Evolutionary conservation across 2,113 vertebrate species (phyloP), one percentile per base, ranked within the genome.

Genomic region (Taxidea taxus): DNA sequence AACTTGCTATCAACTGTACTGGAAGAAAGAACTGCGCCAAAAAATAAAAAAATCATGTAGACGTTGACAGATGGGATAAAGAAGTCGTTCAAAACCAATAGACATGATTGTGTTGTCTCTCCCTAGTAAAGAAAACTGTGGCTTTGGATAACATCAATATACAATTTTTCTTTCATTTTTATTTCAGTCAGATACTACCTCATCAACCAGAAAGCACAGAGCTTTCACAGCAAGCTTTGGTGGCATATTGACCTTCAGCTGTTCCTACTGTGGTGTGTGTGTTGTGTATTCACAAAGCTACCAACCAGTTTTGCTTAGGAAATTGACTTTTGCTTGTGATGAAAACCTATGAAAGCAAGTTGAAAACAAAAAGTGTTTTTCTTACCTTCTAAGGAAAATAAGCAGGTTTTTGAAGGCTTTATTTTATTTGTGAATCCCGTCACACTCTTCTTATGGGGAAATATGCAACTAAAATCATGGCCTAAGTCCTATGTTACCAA

Each of bases 261-360:
- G 14, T 16, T 70, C 7, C 23, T 44, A 37, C 3, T 6, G 7
- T 29, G 25, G 12, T 37, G 0, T 0, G 3, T 2, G 1, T 23
- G 56, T 42, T 51, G 10, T 74, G 18, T 23, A 4, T 42, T 89
- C 37, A 81, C 27, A 72, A 89, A 58, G 18, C 18, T 64, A 27
- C 31, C 11, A 44, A 23, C 7, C 31, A 72, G 13, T 82, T 88
- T 87, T 64, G 58, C 13, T 58, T 87, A 66, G 31, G 37, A 94
- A 90, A 82, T 31, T 78, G 66, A 78, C 6, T 66, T 66, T 60
- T 13, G 0, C 18, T 25, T 80, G 6, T 49, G 7, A 21, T 54
- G 37, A 91, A 87, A 90, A 54, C 9, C 7, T 7, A 64, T 34
- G 7, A 49, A 54, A 87, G 23, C 9, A 87, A 54, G 6, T 51